phyloP scores from a whole-genome alignment of 2,888 invertebrate genomes.

The Dioctria rufipes region DNA sequence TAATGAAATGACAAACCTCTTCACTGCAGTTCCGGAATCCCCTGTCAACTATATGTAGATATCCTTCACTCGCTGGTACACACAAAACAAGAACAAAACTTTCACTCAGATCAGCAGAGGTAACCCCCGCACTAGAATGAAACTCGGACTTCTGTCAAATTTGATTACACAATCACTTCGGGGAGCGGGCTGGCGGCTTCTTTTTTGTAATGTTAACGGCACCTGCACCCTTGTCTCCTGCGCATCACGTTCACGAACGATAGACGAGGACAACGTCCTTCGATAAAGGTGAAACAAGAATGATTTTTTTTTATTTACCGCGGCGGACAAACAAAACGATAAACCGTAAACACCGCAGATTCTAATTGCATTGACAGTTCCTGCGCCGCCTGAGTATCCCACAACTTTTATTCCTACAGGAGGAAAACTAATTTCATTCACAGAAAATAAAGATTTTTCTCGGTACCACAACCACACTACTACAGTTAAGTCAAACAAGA shows the following conservation, averaged over 20 bases:
- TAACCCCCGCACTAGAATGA: constrained; percentile 24
- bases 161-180: constrained; percentile 37
- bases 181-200: neutral
- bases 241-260: neutral
- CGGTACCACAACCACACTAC: neutral
- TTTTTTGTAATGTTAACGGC: constrained; percentile 18
- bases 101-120: neutral
- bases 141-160: constrained; percentile 16
- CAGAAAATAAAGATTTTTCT: neutral
- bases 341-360: neutral
- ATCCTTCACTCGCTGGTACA: neutral
- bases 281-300: neutral
- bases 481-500: neutral
- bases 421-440: neutral
- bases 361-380: neutral
- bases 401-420: neutral
- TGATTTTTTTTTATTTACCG: neutral
- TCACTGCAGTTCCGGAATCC: neutral
- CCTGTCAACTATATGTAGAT: neutral
- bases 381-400: neutral
- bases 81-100: neutral
- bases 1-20: constrained; percentile 20
- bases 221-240: constrained; percentile 40
- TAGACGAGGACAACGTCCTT: constrained; percentile 2
- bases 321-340: constrained; percentile 3